A percentile compares a stretch with the other conserved stretches of the same genome.
phyloP scores from a whole-genome alignment of 2,113 vertebrate species.

The Plestiodon gilberti region DNA sequence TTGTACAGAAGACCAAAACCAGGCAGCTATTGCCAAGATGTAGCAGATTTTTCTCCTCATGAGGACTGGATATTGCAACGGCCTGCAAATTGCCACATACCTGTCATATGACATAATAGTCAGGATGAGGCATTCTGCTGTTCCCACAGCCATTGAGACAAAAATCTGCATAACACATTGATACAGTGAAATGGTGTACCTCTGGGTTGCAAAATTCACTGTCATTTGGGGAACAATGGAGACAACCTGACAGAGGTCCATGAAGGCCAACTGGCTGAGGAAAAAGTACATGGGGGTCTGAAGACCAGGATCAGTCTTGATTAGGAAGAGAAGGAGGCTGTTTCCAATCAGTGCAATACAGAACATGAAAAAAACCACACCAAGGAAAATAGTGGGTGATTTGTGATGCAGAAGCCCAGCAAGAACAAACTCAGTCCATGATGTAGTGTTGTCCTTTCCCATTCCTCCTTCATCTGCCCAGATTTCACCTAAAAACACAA shows the following conservation, averaged over 20 bases:
- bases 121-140: constrained; percentile 43
- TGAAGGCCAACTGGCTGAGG: constrained; percentile 53
- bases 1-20: constrained; percentile 47
- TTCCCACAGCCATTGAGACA: constrained; percentile 37
- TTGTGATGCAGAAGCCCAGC: neutral
- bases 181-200: constrained; percentile 35
- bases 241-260: constrained; percentile 50
- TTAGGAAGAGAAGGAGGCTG: constrained; percentile 43
- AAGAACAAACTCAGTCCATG: constrained; percentile 7
- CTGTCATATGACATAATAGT: constrained; percentile 22
- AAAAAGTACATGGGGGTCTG: constrained; percentile 54
- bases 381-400: constrained; percentile 34
- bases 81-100: constrained; percentile 26
- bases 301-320: constrained; percentile 29
- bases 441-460: neutral
- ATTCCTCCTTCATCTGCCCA: neutral
- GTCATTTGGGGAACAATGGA: constrained; percentile 53
- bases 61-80: constrained; percentile 31
- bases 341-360: constrained; percentile 38
- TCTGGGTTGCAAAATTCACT: constrained; percentile 41
- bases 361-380: constrained; percentile 33
- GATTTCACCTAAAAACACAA: neutral
- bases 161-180: constrained; percentile 53
- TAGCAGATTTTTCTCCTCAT: constrained; percentile 44
- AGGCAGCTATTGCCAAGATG: constrained; percentile 22